These are phyloP conservation scores for Cartodere bifasciata DNA, from an alignment of 2,888 invertebrate species.

Conservation along the genomic window DNA sequence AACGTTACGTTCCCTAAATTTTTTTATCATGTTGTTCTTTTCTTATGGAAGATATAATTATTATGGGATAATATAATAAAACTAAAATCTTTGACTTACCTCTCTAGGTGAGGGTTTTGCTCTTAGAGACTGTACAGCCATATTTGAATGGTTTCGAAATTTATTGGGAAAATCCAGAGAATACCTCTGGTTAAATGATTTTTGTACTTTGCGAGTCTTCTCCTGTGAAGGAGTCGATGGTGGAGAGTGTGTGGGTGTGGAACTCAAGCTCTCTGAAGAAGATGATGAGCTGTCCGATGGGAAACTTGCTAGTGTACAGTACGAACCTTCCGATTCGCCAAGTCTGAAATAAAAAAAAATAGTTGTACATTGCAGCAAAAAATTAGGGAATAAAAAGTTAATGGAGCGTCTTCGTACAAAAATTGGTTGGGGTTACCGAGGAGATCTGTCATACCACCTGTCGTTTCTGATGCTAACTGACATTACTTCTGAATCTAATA, in stretches of 20 bases:
- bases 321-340: constrained; percentile 49
- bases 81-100: no score
- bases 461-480: no score
- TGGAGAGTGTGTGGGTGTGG: constrained; percentile 18
- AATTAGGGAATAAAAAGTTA: no score
- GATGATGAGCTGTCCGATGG: constrained; percentile 24
- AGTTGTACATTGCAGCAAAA: constrained; percentile 3
- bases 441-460: no score
- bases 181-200: constrained; percentile 18
- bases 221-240: constrained; percentile 28
- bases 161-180: constrained; percentile 21
- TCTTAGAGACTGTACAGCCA: constrained; percentile 24
- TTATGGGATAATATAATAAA: no score
- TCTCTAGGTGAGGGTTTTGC: constrained; percentile 30
- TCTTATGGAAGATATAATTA: no score
- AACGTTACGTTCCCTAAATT: no score
- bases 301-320: constrained; percentile 47
- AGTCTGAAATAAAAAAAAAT: constrained; percentile 35
- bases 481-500: no score
- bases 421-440: no score
- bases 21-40: no score
- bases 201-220: constrained; percentile 21
- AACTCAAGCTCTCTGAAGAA: constrained; percentile 16
- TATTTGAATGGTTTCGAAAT: constrained; percentile 22
- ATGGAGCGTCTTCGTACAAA: no score